These are phyloP conservation scores for Silurus aristotelis DNA, from an alignment of 2,797 vertebrate genomes.

Conservation along the genomic window DNA sequence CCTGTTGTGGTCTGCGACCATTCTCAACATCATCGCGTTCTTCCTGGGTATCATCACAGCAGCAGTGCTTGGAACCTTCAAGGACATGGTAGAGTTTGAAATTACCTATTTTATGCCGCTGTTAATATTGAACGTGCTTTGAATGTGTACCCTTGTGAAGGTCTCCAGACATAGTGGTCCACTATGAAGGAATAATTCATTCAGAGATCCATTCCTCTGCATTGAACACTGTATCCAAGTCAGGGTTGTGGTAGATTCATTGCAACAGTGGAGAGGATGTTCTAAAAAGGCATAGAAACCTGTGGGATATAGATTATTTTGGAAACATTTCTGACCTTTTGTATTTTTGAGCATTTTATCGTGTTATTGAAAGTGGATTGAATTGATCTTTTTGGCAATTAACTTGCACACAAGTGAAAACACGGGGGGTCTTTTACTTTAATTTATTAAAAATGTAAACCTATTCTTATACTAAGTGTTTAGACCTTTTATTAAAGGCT, in stretches of 20 bases:
- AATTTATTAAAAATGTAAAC: background rate
- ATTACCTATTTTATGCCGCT: background rate
- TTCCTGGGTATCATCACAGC: constrained; percentile 97
- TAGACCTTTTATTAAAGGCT: background rate
- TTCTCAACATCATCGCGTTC: constrained; percentile 93
- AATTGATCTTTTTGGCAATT: background rate
- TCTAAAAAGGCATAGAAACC: background rate
- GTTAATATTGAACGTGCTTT: background rate
- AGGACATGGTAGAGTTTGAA: constrained; percentile 86
- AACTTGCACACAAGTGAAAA: background rate
- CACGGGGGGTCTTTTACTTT: too few species aligned
- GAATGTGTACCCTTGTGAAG: background rate
- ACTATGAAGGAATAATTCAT: background rate
- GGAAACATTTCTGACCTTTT: background rate
- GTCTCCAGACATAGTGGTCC: background rate
- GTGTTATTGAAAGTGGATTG: background rate
- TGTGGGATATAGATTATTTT: background rate
- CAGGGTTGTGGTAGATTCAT: background rate
- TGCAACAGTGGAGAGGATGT: background rate
- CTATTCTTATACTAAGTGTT: background rate
- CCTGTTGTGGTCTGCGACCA: constrained; percentile 93
- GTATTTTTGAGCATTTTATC: background rate
- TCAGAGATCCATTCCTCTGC: background rate
- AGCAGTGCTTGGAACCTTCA: constrained; percentile 93
- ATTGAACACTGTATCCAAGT: background rate